Conservation (phyloP, 2,797 vertebrate species). For the Microcaecilia unicolor region DNA sequence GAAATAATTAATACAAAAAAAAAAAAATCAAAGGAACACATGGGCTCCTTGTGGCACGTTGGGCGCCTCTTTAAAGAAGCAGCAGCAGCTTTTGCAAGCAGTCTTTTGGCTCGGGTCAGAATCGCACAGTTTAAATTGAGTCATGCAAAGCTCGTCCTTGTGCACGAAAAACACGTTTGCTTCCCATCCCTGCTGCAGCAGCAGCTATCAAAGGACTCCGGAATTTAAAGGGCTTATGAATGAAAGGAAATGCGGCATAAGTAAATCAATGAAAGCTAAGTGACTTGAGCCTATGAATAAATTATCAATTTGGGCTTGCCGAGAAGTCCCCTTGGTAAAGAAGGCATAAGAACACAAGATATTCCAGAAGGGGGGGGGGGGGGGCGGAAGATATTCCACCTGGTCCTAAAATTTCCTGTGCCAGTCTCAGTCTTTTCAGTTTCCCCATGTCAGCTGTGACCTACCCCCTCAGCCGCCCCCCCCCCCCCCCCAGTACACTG, state of each 20-base stretch:
- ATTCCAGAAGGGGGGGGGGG: too few species aligned
- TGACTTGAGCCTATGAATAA: slow-evolving; percentile 39
- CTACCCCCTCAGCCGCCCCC: too few species aligned
- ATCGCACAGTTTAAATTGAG: background rate
- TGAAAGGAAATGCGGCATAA: slow-evolving; percentile 32
- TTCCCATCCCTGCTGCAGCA: slow-evolving; percentile 8
- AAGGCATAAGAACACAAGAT: slow-evolving; percentile 28
- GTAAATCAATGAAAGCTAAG: slow-evolving; percentile 40
- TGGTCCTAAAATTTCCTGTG: too few species aligned
- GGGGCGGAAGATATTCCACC: too few species aligned
- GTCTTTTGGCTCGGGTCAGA: background rate
- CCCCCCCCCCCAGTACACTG: too few species aligned
- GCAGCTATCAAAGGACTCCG: slow-evolving; percentile 6
- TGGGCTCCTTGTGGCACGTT: background rate
- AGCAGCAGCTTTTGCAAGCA: background rate
- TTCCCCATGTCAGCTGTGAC: too few species aligned
- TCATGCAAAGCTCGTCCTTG: background rate
- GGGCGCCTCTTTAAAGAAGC: slow-evolving; percentile 1
- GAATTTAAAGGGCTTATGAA: slow-evolving; percentile 30
- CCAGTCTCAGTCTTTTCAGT: too few species aligned
- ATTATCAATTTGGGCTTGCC: slow-evolving; percentile 46
- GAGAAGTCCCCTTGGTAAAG: slow-evolving; percentile 36
- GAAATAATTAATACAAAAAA: too few species aligned
- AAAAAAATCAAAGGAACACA: too few species aligned
- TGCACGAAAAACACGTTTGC: slow-evolving; percentile 3